phyloP scores from a whole-genome alignment of 23 tunicate genomes.

The Clavelina lepadiformis region DNA sequence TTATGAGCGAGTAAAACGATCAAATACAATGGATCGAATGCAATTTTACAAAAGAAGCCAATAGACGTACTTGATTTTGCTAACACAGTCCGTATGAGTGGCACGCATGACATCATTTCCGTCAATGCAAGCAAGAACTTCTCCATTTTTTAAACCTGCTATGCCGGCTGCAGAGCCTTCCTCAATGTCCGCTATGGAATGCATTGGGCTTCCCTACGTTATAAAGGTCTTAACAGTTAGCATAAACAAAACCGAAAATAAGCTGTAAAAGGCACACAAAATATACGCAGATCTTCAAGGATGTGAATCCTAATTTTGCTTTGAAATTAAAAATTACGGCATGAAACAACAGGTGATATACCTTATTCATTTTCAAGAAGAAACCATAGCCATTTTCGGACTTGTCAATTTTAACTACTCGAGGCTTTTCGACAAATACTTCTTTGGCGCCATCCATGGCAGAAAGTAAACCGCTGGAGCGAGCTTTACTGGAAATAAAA shows the following conservation, averaged over 20 bases:
- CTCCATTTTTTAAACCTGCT: conserved; percentile 67
- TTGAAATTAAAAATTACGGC: background rate
- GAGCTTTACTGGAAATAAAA: conserved; percentile 38
- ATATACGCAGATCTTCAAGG: background rate
- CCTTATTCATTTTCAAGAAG: conserved; percentile 75
- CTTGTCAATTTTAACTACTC: conserved; percentile 39
- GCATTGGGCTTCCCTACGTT: conserved; percentile 26
- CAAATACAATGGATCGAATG: background rate
- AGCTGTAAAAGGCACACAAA: background rate
- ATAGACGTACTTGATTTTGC: conserved; percentile 68
- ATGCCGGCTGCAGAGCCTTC: conserved; percentile 30
- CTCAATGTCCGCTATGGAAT: conserved; percentile 61
- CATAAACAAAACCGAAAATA: background rate
- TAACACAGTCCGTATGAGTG: conserved; percentile 62
- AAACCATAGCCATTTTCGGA: conserved; percentile 60
- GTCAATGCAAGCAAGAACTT: conserved; percentile 51
- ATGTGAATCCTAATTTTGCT: background rate
- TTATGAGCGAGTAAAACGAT: background rate
- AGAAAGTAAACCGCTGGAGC: conserved; percentile 21
- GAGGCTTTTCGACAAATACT: conserved; percentile 40
- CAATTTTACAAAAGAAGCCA: background rate
- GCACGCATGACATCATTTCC: conserved; percentile 35
- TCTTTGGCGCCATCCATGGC: conserved; percentile 25
- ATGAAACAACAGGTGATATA: background rate
- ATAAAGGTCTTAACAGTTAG: background rate